phyloP scores from a whole-genome alignment of 2,888 invertebrate species.

The Polydrusus tereticollis region DNA sequence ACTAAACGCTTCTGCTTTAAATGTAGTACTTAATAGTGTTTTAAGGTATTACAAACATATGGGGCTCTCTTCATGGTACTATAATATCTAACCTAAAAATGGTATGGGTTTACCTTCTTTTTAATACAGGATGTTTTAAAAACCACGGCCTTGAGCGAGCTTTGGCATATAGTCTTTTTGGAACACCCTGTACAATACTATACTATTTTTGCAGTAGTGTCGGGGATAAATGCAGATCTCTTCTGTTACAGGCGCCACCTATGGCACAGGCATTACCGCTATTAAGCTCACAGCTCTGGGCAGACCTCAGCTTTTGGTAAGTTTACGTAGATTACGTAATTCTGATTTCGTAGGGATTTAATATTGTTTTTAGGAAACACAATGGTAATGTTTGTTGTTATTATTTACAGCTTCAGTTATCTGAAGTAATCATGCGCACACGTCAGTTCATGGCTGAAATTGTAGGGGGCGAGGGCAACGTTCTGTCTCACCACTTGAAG shows the following conservation, averaged over 20 bases:
- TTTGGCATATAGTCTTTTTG: too few relatives aligned
- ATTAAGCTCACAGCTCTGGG: slow-evolving; percentile 98
- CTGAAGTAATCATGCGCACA: slow-evolving; percentile 96
- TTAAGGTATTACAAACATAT: background rate
- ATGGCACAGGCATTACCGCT: slow-evolving; percentile 96
- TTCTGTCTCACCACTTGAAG: slow-evolving; percentile 87
- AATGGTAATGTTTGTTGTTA: slow-evolving; percentile 8
- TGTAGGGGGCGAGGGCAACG: slow-evolving; percentile 89
- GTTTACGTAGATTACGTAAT: slow-evolving; percentile 61
- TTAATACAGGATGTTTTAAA: too few relatives aligned
- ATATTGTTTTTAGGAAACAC: too few relatives aligned
- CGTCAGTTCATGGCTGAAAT: slow-evolving; percentile 95
- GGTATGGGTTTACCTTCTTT: background rate
- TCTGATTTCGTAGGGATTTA: background rate
- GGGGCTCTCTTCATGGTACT: background rate
- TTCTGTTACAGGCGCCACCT: slow-evolving; percentile 83
- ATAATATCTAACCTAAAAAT: background rate
- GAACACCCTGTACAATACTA: too few relatives aligned
- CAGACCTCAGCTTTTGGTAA: slow-evolving; percentile 94
- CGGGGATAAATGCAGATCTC: slow-evolving; percentile 46
- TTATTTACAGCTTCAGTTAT: slow-evolving; percentile 87
- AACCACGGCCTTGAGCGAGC: too few relatives aligned
- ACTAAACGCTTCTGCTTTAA: background rate
- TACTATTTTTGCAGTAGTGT: too few relatives aligned
- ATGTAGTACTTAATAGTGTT: background rate